Evolutionary conservation across 2,888 invertebrate genomes (phyloP), one percentile per base, ranked within the genome.

Genomic region (Thyatira batis): DNA sequence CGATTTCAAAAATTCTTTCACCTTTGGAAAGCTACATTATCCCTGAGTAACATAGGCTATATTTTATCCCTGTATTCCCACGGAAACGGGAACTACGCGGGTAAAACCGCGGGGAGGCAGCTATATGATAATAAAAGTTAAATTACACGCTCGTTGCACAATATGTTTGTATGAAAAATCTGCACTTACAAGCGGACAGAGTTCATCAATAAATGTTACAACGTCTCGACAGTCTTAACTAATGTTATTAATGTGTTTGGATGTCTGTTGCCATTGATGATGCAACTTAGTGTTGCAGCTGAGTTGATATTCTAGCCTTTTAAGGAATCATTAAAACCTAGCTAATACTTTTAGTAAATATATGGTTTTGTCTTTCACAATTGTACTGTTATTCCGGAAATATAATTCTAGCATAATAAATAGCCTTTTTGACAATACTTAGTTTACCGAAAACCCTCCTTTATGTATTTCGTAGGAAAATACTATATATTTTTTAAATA

Each of bases 171-270:
- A 39, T 33, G 33, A 33, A 39, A 39, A 39, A 39, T 39, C 52
- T 57, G 63, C 58, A 61, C n/a, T n/a, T n/a, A n/a, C 62, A 60
- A 66, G 63, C 54, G 62, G 53, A 57, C 52, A 28, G 53, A 39
- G 55, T 58, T 58, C 66, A 72, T 74, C 68, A 73, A 69, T 69
- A 69, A 62, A 60, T 55, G 49, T 58, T 56, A 65, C 61, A 62
- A 54, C 60, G 28, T 53, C 58, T 23, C 13, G 17, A 25, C 27
- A 20, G 27, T 48, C 55, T 55, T 63, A 58, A 60, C 63, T 49
- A 51, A 51, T 39, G 39, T 39, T 13, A 17, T 39, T 39, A 39
- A 39, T 33, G 17, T 39, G 39, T 39, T 30, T 30, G 30, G 30
- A 30, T 30, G n/a, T 30, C 17, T 39, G 39, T 39, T 39, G 17